phyloP scores from a whole-genome alignment of 2,797 vertebrate species.

The Molossus alvarezi region DNA sequence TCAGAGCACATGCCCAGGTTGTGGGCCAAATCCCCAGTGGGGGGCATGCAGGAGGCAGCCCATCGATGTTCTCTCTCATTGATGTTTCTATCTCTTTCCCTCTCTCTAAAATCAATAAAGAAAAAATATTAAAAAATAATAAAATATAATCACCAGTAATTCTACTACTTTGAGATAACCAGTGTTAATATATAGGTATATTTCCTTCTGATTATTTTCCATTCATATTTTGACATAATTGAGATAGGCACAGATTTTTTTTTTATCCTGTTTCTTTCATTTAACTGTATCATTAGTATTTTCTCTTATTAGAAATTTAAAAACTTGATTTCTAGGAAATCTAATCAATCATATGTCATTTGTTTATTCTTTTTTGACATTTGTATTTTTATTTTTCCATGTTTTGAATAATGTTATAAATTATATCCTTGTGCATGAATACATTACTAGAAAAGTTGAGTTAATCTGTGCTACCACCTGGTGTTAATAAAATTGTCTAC shows the following conservation, averaged over 20 bases:
- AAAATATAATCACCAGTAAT: conserved; percentile 14
- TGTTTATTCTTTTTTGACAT: conserved; percentile 57
- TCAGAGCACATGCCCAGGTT: too few species aligned
- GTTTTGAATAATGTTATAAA: conserved; percentile 1
- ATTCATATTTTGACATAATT: conserved; percentile 12
- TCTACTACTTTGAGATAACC: conserved; percentile 17
- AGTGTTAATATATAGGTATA: neutral
- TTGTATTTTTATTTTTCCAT: conserved; percentile 41
- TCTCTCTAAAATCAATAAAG: too few species aligned
- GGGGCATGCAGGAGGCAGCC: too few species aligned
- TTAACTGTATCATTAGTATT: conserved; percentile 37
- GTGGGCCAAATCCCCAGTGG: too few species aligned
- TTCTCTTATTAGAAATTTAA: conserved; percentile 28
- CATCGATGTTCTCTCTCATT: too few species aligned
- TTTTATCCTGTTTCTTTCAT: conserved; percentile 27
- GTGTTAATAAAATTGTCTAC: conserved; percentile 50
- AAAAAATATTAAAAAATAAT: too few species aligned
- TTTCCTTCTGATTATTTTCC: conserved; percentile 38
- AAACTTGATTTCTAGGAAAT: conserved; percentile 30
- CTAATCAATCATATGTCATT: conserved; percentile 7
- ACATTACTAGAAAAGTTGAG: conserved; percentile 51
- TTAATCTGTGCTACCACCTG: neutral
- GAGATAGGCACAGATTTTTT: neutral
- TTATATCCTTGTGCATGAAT: neutral
- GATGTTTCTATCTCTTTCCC: too few species aligned